These are phyloP conservation scores for Myopa testacea DNA, from an alignment of 2,888 invertebrate species.

Conservation along the genomic window DNA sequence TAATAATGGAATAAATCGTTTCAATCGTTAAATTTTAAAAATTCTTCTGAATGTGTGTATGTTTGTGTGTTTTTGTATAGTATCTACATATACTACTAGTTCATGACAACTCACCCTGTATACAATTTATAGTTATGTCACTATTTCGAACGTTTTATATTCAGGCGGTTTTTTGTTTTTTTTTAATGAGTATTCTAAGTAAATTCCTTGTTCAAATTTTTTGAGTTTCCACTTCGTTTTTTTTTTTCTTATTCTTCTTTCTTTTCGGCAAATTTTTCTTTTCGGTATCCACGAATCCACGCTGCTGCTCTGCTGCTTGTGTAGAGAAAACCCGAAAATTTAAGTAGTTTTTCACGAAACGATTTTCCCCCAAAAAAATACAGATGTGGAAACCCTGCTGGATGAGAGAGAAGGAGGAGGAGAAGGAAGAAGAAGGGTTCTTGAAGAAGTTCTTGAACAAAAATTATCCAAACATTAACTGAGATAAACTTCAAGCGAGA, in stretches of 20 bases:
- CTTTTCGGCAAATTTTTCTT: neutral
- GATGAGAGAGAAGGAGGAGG: too few species aligned
- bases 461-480: too few species aligned
- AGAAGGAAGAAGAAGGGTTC: neutral
- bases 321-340: slow-evolving; percentile 20
- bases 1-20: too few species aligned
- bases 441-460: too few species aligned
- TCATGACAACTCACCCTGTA: slow-evolving; percentile 28
- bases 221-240: too few species aligned
- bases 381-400: too few species aligned
- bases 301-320: neutral
- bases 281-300: slow-evolving; percentile 28
- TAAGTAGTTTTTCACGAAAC: too few species aligned
- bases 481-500: too few species aligned
- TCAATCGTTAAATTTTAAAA: neutral
- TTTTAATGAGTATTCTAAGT: too few species aligned
- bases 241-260: too few species aligned
- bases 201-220: too few species aligned
- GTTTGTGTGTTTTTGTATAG: neutral
- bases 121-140: neutral
- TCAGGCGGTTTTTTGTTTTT: neutral
- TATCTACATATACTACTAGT: neutral
- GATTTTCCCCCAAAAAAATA: too few species aligned
- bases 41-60: slow-evolving; percentile 2
- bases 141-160: neutral